Evolutionary conservation across 2,888 invertebrate species (phyloP).

Genomic region (Ornithoptera priamus): DNA sequence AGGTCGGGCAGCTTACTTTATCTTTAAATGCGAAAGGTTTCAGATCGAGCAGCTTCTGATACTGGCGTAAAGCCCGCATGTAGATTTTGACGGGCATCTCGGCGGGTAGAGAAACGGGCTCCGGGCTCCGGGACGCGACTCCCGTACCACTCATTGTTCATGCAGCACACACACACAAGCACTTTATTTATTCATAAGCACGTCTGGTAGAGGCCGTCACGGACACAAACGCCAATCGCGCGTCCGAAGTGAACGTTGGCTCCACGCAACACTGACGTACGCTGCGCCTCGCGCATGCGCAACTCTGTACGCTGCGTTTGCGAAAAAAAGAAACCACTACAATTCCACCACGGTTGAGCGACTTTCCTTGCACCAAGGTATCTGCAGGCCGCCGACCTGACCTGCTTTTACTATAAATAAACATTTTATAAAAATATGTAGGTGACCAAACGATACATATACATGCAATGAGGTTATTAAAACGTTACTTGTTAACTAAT

Average conservation of each 20-base stretch:
- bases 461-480: background rate
- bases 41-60: constrained; percentile 81
- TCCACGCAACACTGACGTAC: constrained; percentile 72
- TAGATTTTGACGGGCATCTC: constrained; percentile 76
- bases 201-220: constrained; percentile 45
- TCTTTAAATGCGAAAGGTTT: constrained; percentile 76
- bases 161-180: constrained; percentile 53
- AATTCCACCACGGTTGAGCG: constrained; percentile 53
- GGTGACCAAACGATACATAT: constrained; percentile 5
- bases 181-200: constrained; percentile 59
- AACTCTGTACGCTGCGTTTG: constrained; percentile 54
- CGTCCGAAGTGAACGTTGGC: constrained; percentile 78
- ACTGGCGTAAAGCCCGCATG: constrained; percentile 81
- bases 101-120: constrained; percentile 52
- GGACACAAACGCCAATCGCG: constrained; percentile 63
- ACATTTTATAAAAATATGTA: constrained; percentile 34
- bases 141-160: constrained; percentile 64
- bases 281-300: constrained; percentile 64
- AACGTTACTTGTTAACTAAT: constrained; percentile 7
- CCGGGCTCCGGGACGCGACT: constrained; percentile 61
- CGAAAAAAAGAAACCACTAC: constrained; percentile 62
- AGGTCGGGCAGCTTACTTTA: constrained; percentile 61
- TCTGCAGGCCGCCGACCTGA: constrained; percentile 57
- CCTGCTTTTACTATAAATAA: constrained; percentile 66
- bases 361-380: constrained; percentile 64